Percentiles rank a stretch among this genome's conserved stretches.
Conservation (phyloP, 2,888 invertebrate genomes). For the Pasiphila rectangulata region DNA sequence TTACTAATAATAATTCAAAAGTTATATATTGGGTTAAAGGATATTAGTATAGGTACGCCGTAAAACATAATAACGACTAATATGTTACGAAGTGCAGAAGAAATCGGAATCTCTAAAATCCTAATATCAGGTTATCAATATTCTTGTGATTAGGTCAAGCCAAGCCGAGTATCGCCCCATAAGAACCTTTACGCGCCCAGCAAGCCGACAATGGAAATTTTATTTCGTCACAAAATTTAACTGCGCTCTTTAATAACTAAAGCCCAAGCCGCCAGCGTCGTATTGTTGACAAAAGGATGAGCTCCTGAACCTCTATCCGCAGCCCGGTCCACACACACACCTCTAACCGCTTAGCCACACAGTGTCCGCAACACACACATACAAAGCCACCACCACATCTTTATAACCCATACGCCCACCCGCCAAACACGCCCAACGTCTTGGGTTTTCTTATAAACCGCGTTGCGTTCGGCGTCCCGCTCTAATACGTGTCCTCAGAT, state of each 20-base stretch:
- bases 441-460: constrained; percentile 82
- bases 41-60: constrained; percentile 8
- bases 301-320: constrained; percentile 48
- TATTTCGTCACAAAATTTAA: constrained; percentile 71
- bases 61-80: constrained; percentile 27
- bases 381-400: constrained; percentile 56
- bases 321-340: constrained; percentile 59
- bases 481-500: constrained; percentile 42
- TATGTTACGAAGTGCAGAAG: constrained; percentile 25
- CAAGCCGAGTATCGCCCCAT: constrained; percentile 42
- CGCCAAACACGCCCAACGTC: constrained; percentile 81
- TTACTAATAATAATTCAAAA: too few relatives aligned
- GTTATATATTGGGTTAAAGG: background rate
- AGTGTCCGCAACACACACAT: constrained; percentile 52
- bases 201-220: constrained; percentile 67
- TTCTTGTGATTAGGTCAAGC: constrained; percentile 31
- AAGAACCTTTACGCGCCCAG: constrained; percentile 50
- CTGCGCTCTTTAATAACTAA: constrained; percentile 76
- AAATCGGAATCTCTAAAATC: constrained; percentile 3
- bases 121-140: constrained; percentile 17
- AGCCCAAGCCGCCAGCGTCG: constrained; percentile 68
- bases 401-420: constrained; percentile 76
- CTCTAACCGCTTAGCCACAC: constrained; percentile 57
- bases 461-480: constrained; percentile 72
- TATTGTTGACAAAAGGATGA: constrained; percentile 79